Base-by-base conservation (phyloP, 1,140 invertebrate species). In the Caerostris extrusa region DNA sequence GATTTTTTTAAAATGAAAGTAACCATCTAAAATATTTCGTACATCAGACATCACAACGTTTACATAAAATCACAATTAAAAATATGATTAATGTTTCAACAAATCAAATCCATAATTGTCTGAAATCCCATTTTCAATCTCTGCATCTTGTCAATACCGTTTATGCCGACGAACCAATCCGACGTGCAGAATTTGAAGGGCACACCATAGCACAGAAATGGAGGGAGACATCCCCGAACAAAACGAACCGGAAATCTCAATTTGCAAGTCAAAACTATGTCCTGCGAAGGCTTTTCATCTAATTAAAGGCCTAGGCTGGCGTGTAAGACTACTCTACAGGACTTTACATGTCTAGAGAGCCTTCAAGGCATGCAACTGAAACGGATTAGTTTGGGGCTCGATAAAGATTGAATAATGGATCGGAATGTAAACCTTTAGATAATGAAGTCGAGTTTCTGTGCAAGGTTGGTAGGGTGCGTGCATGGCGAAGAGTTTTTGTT, bases 171-270 rank as follows among this genome's bases (percentile, higher is more conserved):
- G 71, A 77, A 77, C 53, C 71, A 77, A 77, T 77, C 19, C 50
- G 12, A 10, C 34, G 34, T 50, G 10, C 34, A 77, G 50, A 77
- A 77, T 7, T 50, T 8, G 14, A 4, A 53, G 71, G 12, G 34
- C 71, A 77, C 34, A 77, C 8, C 19, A 5, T 77, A 50, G 10
- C 7, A 3, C 34, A 12, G 19, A 19, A 7, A 10, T 4, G 34
- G 71, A 4, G 71, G 10, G 8, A 34, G 12, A 10, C 53, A 5
- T 77, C 71, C 71, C 14, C 34, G 34, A 77, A 77, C 71, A 77
- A 77, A 77, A 77, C 71, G 71, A 77, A 77, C 71, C 71, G 71
- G 71, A 77, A 77, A 77, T 77, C 71, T 77, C 71, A 77, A 77
- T 77, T 77, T 77, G 71, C 71, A 77, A 77, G 71, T 77, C 71